These are phyloP conservation scores for Himalopsyche tibetana DNA, from an alignment of 2,888 invertebrate species.

Conservation along the genomic window DNA sequence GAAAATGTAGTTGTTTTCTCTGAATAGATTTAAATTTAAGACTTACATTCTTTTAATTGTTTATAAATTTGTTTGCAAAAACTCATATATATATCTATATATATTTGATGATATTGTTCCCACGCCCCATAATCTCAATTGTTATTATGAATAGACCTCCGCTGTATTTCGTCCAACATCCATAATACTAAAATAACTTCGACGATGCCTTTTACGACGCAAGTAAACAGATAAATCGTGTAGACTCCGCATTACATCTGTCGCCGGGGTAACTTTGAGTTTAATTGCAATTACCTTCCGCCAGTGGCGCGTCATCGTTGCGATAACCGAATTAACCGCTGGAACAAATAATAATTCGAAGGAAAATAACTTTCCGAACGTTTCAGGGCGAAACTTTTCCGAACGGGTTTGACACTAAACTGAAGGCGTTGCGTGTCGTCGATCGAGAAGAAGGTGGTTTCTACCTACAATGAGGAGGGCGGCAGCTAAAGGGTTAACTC, in stretches of 20 bases:
- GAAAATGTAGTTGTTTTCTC: too few relatives aligned
- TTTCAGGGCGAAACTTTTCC: constrained; percentile 1
- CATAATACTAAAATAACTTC: background rate
- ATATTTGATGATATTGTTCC: too few relatives aligned
- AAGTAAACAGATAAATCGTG: constrained; percentile 36
- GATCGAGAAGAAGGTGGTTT: background rate
- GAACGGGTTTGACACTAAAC: background rate
- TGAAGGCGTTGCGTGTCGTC: constrained; percentile 4
- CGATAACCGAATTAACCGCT: constrained; percentile 32
- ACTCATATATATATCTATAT: too few relatives aligned
- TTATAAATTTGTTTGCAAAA: too few relatives aligned
- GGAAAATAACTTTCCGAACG: constrained; percentile 10
- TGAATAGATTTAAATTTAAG: too few relatives aligned
- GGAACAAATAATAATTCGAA: constrained; percentile 36
- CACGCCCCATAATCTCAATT: too few relatives aligned
- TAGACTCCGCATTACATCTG: constrained; percentile 35
- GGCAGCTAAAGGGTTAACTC: background rate
- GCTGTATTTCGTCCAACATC: too few relatives aligned
- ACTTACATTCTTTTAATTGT: too few relatives aligned
- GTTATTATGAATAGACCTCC: too few relatives aligned
- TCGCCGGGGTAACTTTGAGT: constrained; percentile 5
- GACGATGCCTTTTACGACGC: background rate
- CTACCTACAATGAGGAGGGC: background rate
- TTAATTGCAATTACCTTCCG: constrained; percentile 42
- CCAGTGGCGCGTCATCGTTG: constrained; percentile 22